Conservation (phyloP, 2,888 invertebrate species). For the Psylliodes chrysocephalus region DNA sequence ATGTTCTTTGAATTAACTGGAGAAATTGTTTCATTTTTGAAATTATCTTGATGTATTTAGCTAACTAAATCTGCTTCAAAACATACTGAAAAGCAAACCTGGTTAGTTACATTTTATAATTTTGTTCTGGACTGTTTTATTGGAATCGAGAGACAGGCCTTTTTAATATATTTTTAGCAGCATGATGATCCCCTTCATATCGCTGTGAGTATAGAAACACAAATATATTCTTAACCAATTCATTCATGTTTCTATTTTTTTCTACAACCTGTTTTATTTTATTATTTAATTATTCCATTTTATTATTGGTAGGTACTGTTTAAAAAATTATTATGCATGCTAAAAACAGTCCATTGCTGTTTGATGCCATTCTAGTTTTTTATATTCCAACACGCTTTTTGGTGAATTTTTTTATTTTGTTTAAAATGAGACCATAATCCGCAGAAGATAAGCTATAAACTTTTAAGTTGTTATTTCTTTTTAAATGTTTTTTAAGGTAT, state of each 20-base stretch:
- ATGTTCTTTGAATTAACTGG: not conserved
- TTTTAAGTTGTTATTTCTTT: not conserved
- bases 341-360: not conserved
- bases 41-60: too few species aligned
- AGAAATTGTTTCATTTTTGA: not conserved
- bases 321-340: not conserved
- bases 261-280: not conserved
- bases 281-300: not conserved
- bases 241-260: not conserved
- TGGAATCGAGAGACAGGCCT: too few species aligned
- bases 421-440: not conserved
- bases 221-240: not conserved
- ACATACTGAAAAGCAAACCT: not conserved
- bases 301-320: not conserved
- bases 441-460: not conserved
- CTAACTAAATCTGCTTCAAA: not conserved
- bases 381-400: not conserved
- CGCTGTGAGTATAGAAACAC: not conserved
- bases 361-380: not conserved
- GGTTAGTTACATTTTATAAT: not conserved
- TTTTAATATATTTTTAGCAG: too few species aligned
- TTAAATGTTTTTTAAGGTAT: not conserved
- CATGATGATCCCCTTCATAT: conserved; percentile 1
- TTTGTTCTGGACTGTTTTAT: too few species aligned
- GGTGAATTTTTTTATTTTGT: not conserved